Evolutionary conservation across 2,888 invertebrate genomes (phyloP), one percentile per base, ranked within the genome.

Genomic region (Orthosia incerta): DNA sequence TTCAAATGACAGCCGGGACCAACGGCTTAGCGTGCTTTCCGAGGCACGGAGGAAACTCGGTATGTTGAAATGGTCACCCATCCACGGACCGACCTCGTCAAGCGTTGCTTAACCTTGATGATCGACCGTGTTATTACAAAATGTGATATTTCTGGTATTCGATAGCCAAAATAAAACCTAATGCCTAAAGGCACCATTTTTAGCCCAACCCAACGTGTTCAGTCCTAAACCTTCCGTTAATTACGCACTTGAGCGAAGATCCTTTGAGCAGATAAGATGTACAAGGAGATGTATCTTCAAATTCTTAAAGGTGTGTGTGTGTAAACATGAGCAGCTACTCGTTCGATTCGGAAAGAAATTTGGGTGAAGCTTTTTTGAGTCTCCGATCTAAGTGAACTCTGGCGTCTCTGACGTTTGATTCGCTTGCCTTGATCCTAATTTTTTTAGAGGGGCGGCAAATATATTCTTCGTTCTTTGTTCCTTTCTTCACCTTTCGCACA

Each of bases 281-380:
- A 59, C 39, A 45, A 16, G 50, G 57, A 59, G n/a, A 51, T 51
- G 20, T 23, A 9, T 77, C 69, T 59, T 60, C 45, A 63, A 70
- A 81, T 70, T 63, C 57, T 23, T 81, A 62, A 79, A 68, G 70
- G 20, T 45, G 12, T n/a, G 61, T 31, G 20, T 45, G 12, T n/a
- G 61, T 31, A 31, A 2, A 46, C 60, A 71, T 12, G 16, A 66
- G 31, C 31, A 5, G 13, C 12, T 26, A 57, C 9, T 15, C 46
- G 12, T 0, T 26, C 13, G 4, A 57, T 39, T 20, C 15, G 15
- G 23, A 48, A 53, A 9, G 7, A 66, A 65, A 26, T 50, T 57
- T 26, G 18, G 23, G 18, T 53, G 20, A 45, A 70, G 4, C 31
- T 16, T 39, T n/a, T 5, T 5, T 16, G 1, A 3, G 26, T 12